Conservation (phyloP, 2,113 vertebrate genomes). For the Ia io region DNA sequence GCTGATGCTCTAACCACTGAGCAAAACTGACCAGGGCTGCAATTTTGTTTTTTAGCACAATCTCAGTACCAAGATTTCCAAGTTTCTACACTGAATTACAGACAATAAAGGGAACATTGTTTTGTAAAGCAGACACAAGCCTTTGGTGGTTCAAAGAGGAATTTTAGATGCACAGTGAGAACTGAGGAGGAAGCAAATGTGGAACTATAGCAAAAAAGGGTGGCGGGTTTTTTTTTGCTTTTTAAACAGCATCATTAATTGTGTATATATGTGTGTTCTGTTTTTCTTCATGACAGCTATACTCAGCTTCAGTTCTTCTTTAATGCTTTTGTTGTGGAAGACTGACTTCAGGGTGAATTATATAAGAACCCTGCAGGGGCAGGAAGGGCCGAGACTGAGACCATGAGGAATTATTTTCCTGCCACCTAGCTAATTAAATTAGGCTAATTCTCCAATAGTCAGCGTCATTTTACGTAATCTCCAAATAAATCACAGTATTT, state of each 20-base stretch:
- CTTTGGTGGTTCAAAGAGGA: constrained; percentile 6
- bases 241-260: background rate
- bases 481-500: constrained; percentile 14
- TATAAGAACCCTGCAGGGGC: background rate
- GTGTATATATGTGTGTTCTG: background rate
- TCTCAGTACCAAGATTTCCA: background rate
- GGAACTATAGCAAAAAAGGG: background rate
- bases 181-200: background rate
- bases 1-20: too few species aligned
- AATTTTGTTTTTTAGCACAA: background rate
- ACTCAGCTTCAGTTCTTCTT: constrained; percentile 40
- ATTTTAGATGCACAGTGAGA: constrained; percentile 11
- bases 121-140: background rate
- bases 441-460: constrained; percentile 19
- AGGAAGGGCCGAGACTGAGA: background rate
- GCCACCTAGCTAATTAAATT: background rate
- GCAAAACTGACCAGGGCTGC: too few species aligned
- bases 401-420: constrained; percentile 15
- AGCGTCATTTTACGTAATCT: background rate
- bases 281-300: background rate
- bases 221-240: background rate
- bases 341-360: background rate
- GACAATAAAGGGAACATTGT: background rate
- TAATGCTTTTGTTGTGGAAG: constrained; percentile 17
- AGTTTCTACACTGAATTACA: constrained; percentile 22